Evolutionary conservation across 2,797 vertebrate species (phyloP), one percentile per base, ranked within the genome.

Genomic region (Sebastes minor): DNA sequence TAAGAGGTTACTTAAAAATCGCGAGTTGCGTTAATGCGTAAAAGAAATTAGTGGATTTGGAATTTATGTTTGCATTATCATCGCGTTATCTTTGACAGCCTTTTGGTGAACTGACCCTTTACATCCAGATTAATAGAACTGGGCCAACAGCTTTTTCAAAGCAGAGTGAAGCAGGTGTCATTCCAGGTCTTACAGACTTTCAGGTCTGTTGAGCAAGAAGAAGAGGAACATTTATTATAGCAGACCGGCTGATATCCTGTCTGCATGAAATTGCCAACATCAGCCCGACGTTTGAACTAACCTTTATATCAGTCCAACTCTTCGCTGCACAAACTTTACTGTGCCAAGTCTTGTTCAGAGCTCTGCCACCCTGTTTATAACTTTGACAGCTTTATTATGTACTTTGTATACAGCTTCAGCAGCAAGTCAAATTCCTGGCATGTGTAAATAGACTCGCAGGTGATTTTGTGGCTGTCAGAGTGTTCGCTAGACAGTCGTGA

Each of bases 301-400:
- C 67, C 77, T 30, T 68, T 75, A 49, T 33, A 71, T 74, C 84
- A 25, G 56, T 32, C 71, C 55, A 80, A 77, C 60, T 78, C 61
- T 38, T 46, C 5, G 10, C 62, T 20, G n/a, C 64, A 60, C 62
- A 79, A 88, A 84, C 80, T 85, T 82, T 72, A 56, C 71, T 23
- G 78, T 74, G 84, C 86, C 81, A 85, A 85, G 75, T 65, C 65
- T 56, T 46, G 65, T 78, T 85, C 56, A 64, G 68, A 59, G 74
- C 78, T 64, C 76, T 72, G 78, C 86, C 71, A 32, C 73, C 46
- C 52, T 76, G 86, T 91, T 91, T 83, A 82, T 83, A 86, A 86
- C 85, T 85, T 67, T 92, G 90, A 92, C 90, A 92, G 91, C 81
- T 92, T 91, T 86, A 90, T 92, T 92, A 79, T 88, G 70, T 33